Evolutionary conservation across 2,797 vertebrate genomes (phyloP), one percentile per base, ranked within the genome.

Genomic region (Siniperca undulata): DNA sequence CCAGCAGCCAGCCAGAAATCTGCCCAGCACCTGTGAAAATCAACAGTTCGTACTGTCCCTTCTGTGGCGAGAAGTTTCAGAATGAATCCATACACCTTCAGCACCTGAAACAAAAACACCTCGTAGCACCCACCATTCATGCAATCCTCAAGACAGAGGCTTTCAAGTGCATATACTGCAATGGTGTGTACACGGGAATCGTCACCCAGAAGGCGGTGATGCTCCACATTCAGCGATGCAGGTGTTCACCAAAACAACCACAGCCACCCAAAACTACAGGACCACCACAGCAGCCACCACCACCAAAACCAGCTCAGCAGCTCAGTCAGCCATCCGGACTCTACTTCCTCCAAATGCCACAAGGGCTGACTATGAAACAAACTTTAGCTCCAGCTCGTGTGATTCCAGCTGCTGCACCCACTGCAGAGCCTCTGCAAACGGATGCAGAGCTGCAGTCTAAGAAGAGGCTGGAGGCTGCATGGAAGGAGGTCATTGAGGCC

Each of bases 81-180:
- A 95, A 92, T 12, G 94, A 95, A 3, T 94, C 97, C 27, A 91
- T 92, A 7, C 98, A 98, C 38, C 97, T 98, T 27, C 93, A 94
- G 74, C 98, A 99, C 88, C 92, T 99, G 87, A 97, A 97, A 82
- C 97, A 97, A 72, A 96, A 97, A 81, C 99, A 99, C 92, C 98
- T 98, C 42, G 97, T 99, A 17, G 97, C 97, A 52, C 98, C 99
- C 0, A 99, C 98, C 0, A 96, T 99, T 20, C 99, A 99, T 22
- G 97, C 98, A 0, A 97, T 99, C 75, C 92, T 99, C 22, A 98
- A 98, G 89, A 97, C 97, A 0, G 98, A 98, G 6, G 98, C 98
- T 8, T 99, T 98, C 92, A 99, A 99, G 90, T 99, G 99, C 89
- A 97, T 99, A 84, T 98, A 99, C 95, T 99, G 98, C 91, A 98